Percentiles rank a stretch among this genome's conserved stretches.
Conservation (phyloP, 2,113 vertebrate species). For the Mesitornis unicolor region DNA sequence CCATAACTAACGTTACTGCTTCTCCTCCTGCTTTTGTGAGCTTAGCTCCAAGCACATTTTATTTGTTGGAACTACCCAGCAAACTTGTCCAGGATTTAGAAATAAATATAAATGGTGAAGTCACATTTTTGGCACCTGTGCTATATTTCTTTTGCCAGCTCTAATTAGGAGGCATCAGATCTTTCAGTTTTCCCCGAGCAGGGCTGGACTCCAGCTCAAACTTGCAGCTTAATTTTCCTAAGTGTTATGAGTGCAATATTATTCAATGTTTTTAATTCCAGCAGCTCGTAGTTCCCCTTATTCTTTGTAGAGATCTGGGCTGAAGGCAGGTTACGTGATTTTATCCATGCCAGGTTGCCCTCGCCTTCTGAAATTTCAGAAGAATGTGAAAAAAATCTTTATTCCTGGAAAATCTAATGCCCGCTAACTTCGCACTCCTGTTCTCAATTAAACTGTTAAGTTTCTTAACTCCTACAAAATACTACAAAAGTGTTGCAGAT, state of each 20-base stretch:
- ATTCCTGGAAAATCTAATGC: not conserved
- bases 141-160: not conserved
- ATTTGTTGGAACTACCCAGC: not conserved
- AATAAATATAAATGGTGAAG: not conserved
- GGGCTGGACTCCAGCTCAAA: not conserved
- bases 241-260: not conserved
- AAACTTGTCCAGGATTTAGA: not conserved
- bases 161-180: not conserved
- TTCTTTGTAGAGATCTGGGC: not conserved
- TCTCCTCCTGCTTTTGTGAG: not conserved
- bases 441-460: not conserved
- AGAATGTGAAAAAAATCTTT: not conserved
- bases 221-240: not conserved
- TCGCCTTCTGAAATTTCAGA: not conserved
- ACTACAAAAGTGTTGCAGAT: not conserved
- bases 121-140: not conserved
- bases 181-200: not conserved
- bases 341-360: not conserved
- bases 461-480: not conserved
- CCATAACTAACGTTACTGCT: not conserved
- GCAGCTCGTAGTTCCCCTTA: not conserved
- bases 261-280: not conserved
- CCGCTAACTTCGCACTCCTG: not conserved
- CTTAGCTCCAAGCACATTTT: not conserved
- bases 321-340: not conserved